A percentile compares a stretch with the other conserved stretches of the same genome.
phyloP scores from a whole-genome alignment of 2,797 vertebrate genomes.

The Scleropages formosus region DNA sequence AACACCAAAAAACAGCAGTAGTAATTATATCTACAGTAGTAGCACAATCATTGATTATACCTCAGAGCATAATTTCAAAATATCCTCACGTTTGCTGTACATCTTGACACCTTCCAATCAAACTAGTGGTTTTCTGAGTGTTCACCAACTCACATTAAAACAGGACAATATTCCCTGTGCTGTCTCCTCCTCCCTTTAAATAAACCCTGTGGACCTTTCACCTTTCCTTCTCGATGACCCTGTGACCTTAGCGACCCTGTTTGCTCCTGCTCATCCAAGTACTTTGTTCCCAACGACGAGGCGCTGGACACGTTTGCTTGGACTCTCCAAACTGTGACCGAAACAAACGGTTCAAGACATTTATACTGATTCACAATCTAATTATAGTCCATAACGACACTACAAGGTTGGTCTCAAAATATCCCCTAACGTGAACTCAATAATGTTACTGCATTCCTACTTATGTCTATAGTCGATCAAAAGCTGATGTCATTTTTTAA shows the following conservation, averaged over 20 bases:
- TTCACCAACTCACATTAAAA: slow-evolving; percentile 47
- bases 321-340: too few relatives aligned
- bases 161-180: slow-evolving; percentile 41
- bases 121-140: slow-evolving; percentile 39
- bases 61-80: slow-evolving; percentile 58
- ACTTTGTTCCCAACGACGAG: background rate
- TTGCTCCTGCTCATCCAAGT: background rate
- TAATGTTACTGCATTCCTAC: too few relatives aligned
- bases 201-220: slow-evolving; percentile 71
- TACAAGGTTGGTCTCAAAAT: background rate
- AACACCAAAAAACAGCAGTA: slow-evolving; percentile 53
- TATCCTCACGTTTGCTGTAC: slow-evolving; percentile 50
- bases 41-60: slow-evolving; percentile 65
- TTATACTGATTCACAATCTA: background rate
- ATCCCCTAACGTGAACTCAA: too few relatives aligned
- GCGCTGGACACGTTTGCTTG: too few relatives aligned
- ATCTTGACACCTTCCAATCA: slow-evolving; percentile 50
- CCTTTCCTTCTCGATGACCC: slow-evolving; percentile 59
- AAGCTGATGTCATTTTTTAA: background rate
- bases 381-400: background rate
- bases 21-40: slow-evolving; percentile 62
- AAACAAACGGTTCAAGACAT: too few relatives aligned
- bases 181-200: slow-evolving; percentile 44
- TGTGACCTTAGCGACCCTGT: slow-evolving; percentile 51
- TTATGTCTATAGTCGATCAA: background rate